Percentiles rank a stretch among this genome's conserved stretches.
phyloP scores from a whole-genome alignment of 2,797 vertebrate species.

The Pogonophryne albipinna region DNA sequence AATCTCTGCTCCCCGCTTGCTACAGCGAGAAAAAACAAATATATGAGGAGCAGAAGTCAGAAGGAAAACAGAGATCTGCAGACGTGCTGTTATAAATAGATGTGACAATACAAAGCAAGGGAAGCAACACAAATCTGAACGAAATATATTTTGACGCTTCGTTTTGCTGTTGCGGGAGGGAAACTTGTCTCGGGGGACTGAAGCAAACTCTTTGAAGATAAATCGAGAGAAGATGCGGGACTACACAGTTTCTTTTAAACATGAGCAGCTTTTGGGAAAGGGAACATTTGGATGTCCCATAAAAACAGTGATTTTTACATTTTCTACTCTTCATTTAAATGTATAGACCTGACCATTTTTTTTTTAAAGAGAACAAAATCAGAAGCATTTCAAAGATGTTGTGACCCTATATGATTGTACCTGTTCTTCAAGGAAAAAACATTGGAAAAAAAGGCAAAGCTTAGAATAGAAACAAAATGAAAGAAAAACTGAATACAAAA shows the following conservation, averaged over 20 bases:
- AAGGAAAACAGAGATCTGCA: constrained; percentile 26
- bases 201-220: constrained; percentile 70
- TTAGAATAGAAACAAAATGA: too few species aligned
- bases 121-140: constrained; percentile 30
- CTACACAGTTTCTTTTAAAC: constrained; percentile 52
- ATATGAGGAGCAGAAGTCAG: constrained; percentile 64
- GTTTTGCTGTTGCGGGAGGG: constrained; percentile 62
- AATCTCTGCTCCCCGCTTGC: constrained; percentile 39
- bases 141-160: constrained; percentile 60
- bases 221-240: constrained; percentile 52
- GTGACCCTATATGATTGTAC: too few species aligned
- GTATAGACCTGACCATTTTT: not conserved
- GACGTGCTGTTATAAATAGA: constrained; percentile 71
- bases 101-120: constrained; percentile 71
- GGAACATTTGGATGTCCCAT: constrained; percentile 17
- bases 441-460: too few species aligned
- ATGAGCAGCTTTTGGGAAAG: constrained; percentile 38
- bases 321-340: not conserved
- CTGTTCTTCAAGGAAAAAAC: too few species aligned
- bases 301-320: constrained; percentile 10
- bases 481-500: too few species aligned
- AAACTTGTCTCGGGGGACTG: constrained; percentile 62
- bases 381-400: too few species aligned
- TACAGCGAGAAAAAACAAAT: constrained; percentile 53
- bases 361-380: constrained; percentile 2